Evolutionary conservation across 2,113 vertebrate genomes (phyloP), one percentile per base, ranked within the genome.

Genomic region (Myotis lucifugus): DNA sequence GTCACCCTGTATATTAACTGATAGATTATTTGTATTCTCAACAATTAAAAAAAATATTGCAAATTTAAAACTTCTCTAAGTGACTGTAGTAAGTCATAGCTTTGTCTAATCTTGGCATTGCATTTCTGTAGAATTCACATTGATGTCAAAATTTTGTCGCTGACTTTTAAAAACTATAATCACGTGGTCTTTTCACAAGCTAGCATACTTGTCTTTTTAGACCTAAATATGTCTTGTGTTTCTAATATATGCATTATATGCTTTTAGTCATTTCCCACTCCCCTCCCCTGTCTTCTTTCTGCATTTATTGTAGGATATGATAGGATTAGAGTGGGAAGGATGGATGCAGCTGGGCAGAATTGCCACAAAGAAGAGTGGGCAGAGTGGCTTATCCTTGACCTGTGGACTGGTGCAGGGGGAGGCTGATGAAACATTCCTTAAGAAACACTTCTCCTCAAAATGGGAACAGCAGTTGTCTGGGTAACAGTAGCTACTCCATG

Each of bases 101-200:
- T 40, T 66, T 25, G 14, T 52, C 19, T 73, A 48, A 52, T 12
- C 34, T 72, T 70, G 74, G 18, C 6, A 76, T 17, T 50, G 8
- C 6, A 15, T 72, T 74, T 42, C 34, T 92, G 17, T 34, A 82
- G 34, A 34, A 61, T 66, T 37, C 21, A 3, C n/a, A n/a, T 14
- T 40, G 40, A 73, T 78, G 72, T 93, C 37, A 76, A 88, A 64
- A 13, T n/a, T 56, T 37, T 59, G 6, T 76, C 50, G 42, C 15
- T 77, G 48, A 29, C 42, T 92, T 96, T 86, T 73, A 82, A 93
- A 91, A 81, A 64, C 32, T 18, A 4, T 6, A 9, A 48, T 40
- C 13, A 12, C 13, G 37, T 72, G 18, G 37, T 25, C 37, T 17
- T 2, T 88, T 72, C 25, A 25, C 50, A 18, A 59, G 27, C 23